Base-by-base conservation (phyloP, 1,140 invertebrate genomes). In the Mactra quadrangularis region DNA sequence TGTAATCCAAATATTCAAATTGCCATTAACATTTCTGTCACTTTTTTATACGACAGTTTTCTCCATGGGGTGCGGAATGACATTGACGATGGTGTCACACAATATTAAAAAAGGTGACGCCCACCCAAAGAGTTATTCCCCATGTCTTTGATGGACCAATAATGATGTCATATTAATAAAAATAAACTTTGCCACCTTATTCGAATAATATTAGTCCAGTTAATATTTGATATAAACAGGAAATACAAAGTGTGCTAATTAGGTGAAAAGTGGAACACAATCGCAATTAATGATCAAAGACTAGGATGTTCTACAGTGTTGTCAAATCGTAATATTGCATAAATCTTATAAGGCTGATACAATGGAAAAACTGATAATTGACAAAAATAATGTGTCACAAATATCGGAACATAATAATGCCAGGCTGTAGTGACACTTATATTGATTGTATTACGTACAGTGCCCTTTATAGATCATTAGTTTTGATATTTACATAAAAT, bases 221-320 rank as follows among this genome's bases (percentile, higher is more conserved):
- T 50, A 68, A 68, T 68, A 50, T 68, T 68, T 31, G 6, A 68
- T 68, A 47, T 25, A 17, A 31, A 41, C 64, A 68, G 38, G 45
- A 50, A 68, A 50, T 22, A 9, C 27, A 1, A 29, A n/a, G 45
- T 6, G 74, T 60, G 71, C 35, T 62, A 76, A 76, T 76, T 62
- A 76, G 74, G 74, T 17, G 62, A 31, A 76, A 76, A 76, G 41
- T 45, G 59, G 55, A 29, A 47, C 55, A 60, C 38, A 76, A 50
- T 60, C 62, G 74, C 59, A 64, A 50, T 76, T 64, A 1, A 62
- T 62, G 22, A 60, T 27, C 35, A 62, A 59, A 41, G 74, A 15
- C 13, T 13, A 35, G 22, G 45, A 60, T 57, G n/a, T 31, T 57
- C 38, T n/a, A 57, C 33, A 13, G 25, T 76, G 41, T 57, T 27